phyloP scores from a whole-genome alignment of 2,113 vertebrate species.

The Lagenorhynchus albirostris region DNA sequence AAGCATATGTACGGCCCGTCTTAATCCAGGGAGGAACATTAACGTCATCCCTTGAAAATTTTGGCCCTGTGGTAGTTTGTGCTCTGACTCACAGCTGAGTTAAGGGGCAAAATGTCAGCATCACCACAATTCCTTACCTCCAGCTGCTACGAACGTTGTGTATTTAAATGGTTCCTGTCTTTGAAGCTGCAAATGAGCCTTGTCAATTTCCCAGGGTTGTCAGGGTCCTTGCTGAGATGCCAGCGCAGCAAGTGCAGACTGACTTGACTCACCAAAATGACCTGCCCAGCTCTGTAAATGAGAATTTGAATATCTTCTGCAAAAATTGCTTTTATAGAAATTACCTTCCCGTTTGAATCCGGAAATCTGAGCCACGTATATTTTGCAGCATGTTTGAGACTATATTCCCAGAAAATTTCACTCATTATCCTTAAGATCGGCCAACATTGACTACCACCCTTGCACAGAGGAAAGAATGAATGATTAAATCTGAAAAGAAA shows the following conservation, averaged over 20 bases:
- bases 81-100: slow-evolving; percentile 47
- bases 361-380: not conserved
- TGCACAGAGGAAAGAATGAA: slow-evolving; percentile 35
- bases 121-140: not conserved
- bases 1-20: not conserved
- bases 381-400: slow-evolving; percentile 26
- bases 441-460: not conserved
- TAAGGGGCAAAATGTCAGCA: slow-evolving; percentile 51
- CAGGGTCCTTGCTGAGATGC: not conserved
- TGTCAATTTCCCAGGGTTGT: slow-evolving; percentile 35
- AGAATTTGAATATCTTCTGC: not conserved
- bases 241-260: not conserved
- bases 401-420: slow-evolving; percentile 18
- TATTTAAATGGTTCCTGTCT: slow-evolving; percentile 49
- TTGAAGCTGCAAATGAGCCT: slow-evolving; percentile 60
- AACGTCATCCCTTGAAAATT: slow-evolving; percentile 5
- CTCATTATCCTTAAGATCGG: slow-evolving; percentile 34
- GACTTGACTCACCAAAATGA: not conserved
- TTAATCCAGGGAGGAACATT: slow-evolving; percentile 9
- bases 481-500: slow-evolving; percentile 62
- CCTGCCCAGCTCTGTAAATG: not conserved
- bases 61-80: not conserved
- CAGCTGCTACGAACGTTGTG: slow-evolving; percentile 4
- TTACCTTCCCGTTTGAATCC: not conserved
- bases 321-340: slow-evolving; percentile 29